Percentiles rank a stretch among this genome's conserved stretches.
Evolutionary conservation across 2,797 vertebrate genomes (phyloP).

Genomic region (Micropoecilia bifurca): DNA sequence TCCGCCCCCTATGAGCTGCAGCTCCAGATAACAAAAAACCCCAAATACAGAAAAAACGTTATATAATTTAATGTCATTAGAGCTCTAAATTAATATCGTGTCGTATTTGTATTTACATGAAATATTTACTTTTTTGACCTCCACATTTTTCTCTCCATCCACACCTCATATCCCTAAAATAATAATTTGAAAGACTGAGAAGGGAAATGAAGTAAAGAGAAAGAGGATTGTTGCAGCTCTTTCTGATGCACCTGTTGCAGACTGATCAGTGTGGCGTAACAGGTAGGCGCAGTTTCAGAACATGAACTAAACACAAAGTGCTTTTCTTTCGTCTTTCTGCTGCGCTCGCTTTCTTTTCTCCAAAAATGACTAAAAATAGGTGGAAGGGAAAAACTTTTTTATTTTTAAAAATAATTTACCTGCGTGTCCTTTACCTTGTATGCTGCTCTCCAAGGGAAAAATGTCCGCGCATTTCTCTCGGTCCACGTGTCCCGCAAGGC

Average conservation of each 20-base stretch:
- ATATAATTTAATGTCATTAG: neutral
- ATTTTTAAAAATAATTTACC: constrained; percentile 70
- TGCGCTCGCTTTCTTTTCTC: neutral
- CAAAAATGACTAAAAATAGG: neutral
- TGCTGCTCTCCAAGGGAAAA: constrained; percentile 88
- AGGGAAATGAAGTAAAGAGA: neutral
- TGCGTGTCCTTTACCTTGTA: constrained; percentile 88
- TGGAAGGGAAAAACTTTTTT: constrained; percentile 23
- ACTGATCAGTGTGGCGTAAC: constrained; percentile 44
- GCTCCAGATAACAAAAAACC: neutral
- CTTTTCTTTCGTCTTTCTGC: neutral
- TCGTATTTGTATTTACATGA: neutral
- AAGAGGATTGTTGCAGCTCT: neutral
- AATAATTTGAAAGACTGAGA: neutral
- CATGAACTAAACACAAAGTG: neutral
- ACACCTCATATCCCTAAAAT: too few relatives aligned
- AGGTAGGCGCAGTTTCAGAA: constrained; percentile 32
- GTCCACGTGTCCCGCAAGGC: constrained; percentile 92
- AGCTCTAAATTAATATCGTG: neutral
- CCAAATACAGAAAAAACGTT: neutral
- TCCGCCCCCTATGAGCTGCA: neutral
- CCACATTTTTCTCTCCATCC: neutral
- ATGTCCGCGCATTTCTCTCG: constrained; percentile 93
- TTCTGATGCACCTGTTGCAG: constrained; percentile 62
- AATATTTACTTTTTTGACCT: constrained; percentile 3